Conservation (phyloP, 2,888 invertebrate genomes). For the Ochropleura leucogaster region DNA sequence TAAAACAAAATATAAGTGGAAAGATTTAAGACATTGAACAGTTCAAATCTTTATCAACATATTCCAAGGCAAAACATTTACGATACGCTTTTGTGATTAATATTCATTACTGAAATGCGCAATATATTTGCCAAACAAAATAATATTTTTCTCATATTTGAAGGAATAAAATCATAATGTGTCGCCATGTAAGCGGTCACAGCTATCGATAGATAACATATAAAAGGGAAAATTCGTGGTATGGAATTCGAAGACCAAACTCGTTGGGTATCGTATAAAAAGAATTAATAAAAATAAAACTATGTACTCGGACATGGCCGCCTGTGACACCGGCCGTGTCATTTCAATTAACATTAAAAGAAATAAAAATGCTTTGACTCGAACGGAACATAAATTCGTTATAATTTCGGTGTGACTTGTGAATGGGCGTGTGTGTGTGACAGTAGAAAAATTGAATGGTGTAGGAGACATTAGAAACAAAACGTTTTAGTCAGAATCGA, state of each 20-base stretch:
- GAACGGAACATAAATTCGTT: constrained; percentile 76
- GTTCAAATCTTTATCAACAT: constrained; percentile 21
- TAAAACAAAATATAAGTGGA: constrained; percentile 36
- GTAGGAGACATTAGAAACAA: constrained; percentile 19
- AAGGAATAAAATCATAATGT: constrained; percentile 9
- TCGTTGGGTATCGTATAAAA: constrained; percentile 80
- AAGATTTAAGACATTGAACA: constrained; percentile 27
- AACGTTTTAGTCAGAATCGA: constrained; percentile 18
- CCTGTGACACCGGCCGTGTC: constrained; percentile 81
- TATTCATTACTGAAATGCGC: constrained; percentile 21
- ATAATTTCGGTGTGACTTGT: constrained; percentile 73
- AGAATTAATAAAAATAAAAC: constrained; percentile 82
- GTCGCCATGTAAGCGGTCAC: constrained; percentile 75
- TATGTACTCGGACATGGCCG: constrained; percentile 70
- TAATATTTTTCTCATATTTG: neutral
- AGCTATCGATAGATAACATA: constrained; percentile 76
- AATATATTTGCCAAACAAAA: neutral
- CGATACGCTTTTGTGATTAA: neutral
- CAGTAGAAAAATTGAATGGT: constrained; percentile 68
- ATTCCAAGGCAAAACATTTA: constrained; percentile 31
- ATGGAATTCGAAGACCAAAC: constrained; percentile 83
- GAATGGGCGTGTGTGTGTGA: constrained; percentile 68
- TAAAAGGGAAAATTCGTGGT: constrained; percentile 84
- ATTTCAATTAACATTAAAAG: constrained; percentile 87
- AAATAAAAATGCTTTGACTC: constrained; percentile 79